Conservation (phyloP, 2,113 vertebrate genomes). For the Grallaria varia region DNA sequence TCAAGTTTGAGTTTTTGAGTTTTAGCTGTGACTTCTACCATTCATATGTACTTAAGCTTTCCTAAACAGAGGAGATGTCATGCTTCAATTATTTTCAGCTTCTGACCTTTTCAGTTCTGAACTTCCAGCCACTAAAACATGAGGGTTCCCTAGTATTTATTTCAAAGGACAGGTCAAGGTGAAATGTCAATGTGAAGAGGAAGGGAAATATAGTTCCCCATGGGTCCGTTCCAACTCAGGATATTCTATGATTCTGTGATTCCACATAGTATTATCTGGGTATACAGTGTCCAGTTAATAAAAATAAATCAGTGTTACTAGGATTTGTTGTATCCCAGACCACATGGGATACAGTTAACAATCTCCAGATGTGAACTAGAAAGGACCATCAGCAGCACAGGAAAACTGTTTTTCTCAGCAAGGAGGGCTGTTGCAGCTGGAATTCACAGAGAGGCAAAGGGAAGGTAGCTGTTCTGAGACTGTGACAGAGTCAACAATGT, state of each 20-base stretch:
- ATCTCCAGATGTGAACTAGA: slow-evolving; percentile 39
- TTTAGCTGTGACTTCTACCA: not conserved
- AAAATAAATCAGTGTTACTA: slow-evolving; percentile 51
- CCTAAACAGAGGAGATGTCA: not conserved
- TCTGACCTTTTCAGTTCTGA: slow-evolving; percentile 34
- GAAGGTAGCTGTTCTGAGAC: not conserved
- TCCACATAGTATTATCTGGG: not conserved
- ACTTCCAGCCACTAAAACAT: not conserved
- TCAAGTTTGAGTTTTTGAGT: slow-evolving; percentile 4
- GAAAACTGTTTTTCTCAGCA: not conserved
- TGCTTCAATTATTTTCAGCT: slow-evolving; percentile 36
- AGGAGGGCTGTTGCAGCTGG: not conserved
- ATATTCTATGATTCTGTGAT: not conserved
- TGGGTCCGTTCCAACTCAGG: not conserved
- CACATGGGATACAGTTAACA: slow-evolving; percentile 39
- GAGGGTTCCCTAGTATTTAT: slow-evolving; percentile 13
- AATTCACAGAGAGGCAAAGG: not conserved
- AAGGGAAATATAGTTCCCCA: not conserved
- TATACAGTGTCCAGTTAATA: slow-evolving; percentile 36
- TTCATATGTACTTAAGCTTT: not conserved
- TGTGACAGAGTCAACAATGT: not conserved
- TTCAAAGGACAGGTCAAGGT: slow-evolving; percentile 17
- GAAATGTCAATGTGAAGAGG: slow-evolving; percentile 42
- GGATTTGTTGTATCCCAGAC: not conserved
- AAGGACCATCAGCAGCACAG: not conserved